Base-by-base conservation (phyloP, 2,113 vertebrate species). In the Eolophus roseicapilla region DNA sequence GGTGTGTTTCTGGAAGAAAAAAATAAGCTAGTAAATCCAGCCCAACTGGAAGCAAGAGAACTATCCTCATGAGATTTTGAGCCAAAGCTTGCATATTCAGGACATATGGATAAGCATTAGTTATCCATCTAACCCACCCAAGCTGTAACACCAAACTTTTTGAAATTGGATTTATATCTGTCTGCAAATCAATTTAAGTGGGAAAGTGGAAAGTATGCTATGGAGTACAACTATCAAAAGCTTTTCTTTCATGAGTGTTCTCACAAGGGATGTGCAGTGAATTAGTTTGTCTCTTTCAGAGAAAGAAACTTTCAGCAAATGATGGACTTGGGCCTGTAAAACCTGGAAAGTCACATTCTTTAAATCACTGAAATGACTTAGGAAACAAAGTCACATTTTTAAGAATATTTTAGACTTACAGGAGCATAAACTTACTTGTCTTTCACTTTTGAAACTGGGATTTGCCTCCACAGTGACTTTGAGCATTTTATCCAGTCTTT, bases 271-370 rank as follows among this genome's bases (percentile, higher is more conserved):
- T 65, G 31, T 60, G 46, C 27, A 93, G 21, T 53, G 90, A 93
- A 93, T 86, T 86, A 67, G 69, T 81, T 83, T 67, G 50, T 60
- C 14, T 18, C 43, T 71, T 50, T 83, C 28, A 73, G 39, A 93
- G 69, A 83, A 86, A 86, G 82, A 71, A 94, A 79, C 60, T 83
- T 90, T 76, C 86, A 90, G 64, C 60, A 68, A 78, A 90, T 83
- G 21, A 71, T 73, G 86, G 73, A n/a, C 43, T 53, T 2, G 0
- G 55, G 46, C 49, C 92, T 71, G 82, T 83, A 91, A 91, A 95
- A 95, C 93, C 86, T 82, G 86, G 83, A 88, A 92, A 86, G 80
- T 89, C 64, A 71, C 83, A 89, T 97, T 94, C 90, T 95, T 95
- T 55, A 68, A 91, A 94, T 94, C 3, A 1, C 39, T 92, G 77